These are phyloP conservation scores for Larimichthys polyactis DNA, from an alignment of 2,113 vertebrate species.

Conservation along the genomic window DNA sequence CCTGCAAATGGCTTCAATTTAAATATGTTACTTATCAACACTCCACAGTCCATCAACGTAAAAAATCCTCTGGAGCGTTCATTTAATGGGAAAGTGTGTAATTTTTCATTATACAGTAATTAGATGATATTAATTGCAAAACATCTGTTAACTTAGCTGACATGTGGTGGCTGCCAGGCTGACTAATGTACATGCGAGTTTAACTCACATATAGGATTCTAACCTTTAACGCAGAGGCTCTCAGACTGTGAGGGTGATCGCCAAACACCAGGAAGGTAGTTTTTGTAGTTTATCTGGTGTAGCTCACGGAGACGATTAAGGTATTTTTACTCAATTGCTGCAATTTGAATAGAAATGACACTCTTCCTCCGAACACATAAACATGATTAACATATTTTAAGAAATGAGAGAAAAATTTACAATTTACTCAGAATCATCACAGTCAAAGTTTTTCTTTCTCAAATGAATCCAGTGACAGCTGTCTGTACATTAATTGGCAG, in stretches of 20 bases:
- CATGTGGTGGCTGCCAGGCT: constrained; percentile 57
- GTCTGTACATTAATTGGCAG: not conserved
- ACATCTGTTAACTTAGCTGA: constrained; percentile 75
- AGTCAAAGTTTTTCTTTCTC: not conserved
- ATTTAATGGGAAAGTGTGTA: constrained; percentile 69
- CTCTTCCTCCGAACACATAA: not conserved
- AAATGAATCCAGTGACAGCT: not conserved
- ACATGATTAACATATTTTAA: too few species aligned
- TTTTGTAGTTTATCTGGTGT: not conserved
- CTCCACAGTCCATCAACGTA: constrained; percentile 76
- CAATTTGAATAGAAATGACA: not conserved
- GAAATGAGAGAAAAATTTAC: not conserved
- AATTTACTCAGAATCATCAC: not conserved
- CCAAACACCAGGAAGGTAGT: not conserved
- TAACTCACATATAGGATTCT: not conserved
- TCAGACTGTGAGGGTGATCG: not conserved
- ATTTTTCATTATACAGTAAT: constrained; percentile 82
- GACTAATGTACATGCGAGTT: constrained; percentile 57
- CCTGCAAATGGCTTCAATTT: constrained; percentile 78
- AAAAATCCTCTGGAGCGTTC: constrained; percentile 62
- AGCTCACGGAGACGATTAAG: not conserved
- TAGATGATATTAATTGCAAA: constrained; percentile 79
- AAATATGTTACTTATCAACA: constrained; percentile 82
- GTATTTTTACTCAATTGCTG: not conserved
- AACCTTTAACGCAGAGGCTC: constrained; percentile 7